These are phyloP conservation scores for Falco peregrinus DNA, from an alignment of 2,797 vertebrate genomes.

Conservation along the genomic window DNA sequence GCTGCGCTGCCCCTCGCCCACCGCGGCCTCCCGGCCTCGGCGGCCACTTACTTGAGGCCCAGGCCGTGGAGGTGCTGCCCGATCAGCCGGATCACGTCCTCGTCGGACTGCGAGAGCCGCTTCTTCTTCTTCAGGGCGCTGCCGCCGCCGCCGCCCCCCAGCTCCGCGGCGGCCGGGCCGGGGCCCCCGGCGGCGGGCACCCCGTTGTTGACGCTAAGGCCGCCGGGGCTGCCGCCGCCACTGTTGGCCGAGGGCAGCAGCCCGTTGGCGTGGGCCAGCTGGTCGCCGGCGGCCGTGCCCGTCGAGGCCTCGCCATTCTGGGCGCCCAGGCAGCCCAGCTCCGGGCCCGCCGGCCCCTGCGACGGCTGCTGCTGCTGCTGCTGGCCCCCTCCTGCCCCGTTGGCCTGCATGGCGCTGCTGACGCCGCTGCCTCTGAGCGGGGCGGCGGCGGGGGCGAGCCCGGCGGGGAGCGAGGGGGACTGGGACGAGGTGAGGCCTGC, in stretches of 20 bases:
- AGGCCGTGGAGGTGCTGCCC: constrained; percentile 97
- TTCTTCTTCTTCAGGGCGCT: constrained; percentile 93
- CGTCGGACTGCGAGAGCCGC: constrained; percentile 93
- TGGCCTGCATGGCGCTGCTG: constrained; percentile 91
- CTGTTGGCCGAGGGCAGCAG: constrained; percentile 83
- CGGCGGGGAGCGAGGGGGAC: constrained; percentile 78
- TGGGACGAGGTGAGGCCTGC: constrained; percentile 87
- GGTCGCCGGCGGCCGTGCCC: constrained; percentile 64
- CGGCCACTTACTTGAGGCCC: constrained; percentile 94
- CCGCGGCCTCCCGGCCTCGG: background rate
- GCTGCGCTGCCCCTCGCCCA: background rate
- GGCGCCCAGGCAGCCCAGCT: constrained; percentile 77
- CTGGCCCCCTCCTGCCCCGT: constrained; percentile 90
- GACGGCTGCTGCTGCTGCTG: constrained; percentile 81
- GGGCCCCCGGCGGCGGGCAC: constrained; percentile 79
- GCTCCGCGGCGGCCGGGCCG: constrained; percentile 78
- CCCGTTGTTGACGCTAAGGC: constrained; percentile 85
- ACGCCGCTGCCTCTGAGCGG: constrained; percentile 81
- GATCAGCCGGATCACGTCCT: constrained; percentile 98
- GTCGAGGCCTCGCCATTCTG: constrained; percentile 81
- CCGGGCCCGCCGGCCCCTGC: constrained; percentile 84
- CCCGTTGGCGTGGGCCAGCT: constrained; percentile 89
- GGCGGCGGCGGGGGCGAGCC: constrained; percentile 79
- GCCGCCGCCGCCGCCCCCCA: constrained; percentile 79
- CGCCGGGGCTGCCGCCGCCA: constrained; percentile 73